Percentiles rank a stretch among this genome's conserved stretches.
These are phyloP conservation scores for Rostratula benghalensis DNA, from an alignment of 2,113 vertebrate species.

Conservation along the genomic window DNA sequence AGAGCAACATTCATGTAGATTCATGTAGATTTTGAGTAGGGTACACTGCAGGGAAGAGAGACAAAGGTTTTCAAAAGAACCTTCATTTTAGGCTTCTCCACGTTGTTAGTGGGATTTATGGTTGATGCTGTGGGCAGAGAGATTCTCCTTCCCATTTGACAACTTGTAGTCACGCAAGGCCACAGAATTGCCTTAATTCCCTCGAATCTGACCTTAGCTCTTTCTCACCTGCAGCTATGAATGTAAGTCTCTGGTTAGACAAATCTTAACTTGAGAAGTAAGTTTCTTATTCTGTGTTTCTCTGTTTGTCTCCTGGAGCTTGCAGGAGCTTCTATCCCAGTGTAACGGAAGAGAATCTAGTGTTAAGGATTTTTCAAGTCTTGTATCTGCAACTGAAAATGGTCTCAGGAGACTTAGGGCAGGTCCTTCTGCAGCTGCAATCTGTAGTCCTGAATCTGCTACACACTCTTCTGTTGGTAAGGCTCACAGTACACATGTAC, in stretches of 20 bases:
- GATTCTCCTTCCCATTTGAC: neutral
- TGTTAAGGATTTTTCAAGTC: neutral
- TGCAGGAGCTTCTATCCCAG: neutral
- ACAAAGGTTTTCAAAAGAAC: neutral
- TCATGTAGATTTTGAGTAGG: neutral
- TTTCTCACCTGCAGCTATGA: neutral
- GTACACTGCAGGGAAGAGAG: neutral
- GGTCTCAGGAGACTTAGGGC: neutral
- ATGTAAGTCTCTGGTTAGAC: neutral
- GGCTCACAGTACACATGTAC: neutral
- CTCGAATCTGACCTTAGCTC: neutral
- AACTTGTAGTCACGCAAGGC: neutral
- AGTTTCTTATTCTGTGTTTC: neutral
- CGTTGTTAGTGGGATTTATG: neutral
- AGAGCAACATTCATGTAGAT: neutral
- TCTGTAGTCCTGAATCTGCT: neutral
- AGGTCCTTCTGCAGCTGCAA: neutral
- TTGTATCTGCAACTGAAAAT: neutral
- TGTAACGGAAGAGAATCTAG: neutral
- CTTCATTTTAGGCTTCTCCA: neutral
- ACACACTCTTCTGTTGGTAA: neutral
- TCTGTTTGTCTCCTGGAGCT: neutral
- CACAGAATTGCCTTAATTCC: slow-evolving; percentile 8
- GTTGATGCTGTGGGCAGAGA: neutral
- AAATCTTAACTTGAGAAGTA: neutral